Percentiles rank a stretch among this genome's conserved stretches.
phyloP scores from a whole-genome alignment of 2,888 invertebrate genomes.

The Brenthis ino region DNA sequence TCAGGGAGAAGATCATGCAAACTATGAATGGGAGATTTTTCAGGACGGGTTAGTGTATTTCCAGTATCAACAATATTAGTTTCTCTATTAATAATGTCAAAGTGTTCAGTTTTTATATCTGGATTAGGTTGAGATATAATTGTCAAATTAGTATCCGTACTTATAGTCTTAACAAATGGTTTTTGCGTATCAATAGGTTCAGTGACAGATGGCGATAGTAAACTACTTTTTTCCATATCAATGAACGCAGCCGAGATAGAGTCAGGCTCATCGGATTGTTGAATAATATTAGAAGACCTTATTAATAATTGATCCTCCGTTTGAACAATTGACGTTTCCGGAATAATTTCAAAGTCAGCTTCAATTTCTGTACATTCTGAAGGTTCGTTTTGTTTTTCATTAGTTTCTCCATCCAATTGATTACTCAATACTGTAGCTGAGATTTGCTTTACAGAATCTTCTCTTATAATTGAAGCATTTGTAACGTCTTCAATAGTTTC shows the following conservation, averaged over 20 bases:
- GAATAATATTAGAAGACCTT: background rate
- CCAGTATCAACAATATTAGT: constrained; percentile 35
- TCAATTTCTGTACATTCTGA: constrained; percentile 17
- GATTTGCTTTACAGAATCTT: constrained; percentile 7
- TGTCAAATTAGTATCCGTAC: constrained; percentile 32
- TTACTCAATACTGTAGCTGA: constrained; percentile 1
- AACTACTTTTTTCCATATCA: constrained; percentile 47
- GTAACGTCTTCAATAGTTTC: constrained; percentile 33
- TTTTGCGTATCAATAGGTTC: constrained; percentile 44
- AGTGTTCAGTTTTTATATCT: constrained; percentile 24
- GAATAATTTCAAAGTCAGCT: constrained; percentile 34
- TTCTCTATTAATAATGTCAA: constrained; percentile 27
- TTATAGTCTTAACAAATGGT: constrained; percentile 34
- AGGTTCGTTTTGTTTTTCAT: constrained; percentile 12
- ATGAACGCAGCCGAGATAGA: constrained; percentile 60
- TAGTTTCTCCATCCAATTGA: background rate
- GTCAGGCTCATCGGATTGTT: constrained; percentile 42
- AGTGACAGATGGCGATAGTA: constrained; percentile 29
- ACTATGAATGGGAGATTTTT: constrained; percentile 78
- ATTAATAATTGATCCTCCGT: constrained; percentile 19
- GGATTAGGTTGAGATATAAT: constrained; percentile 41
- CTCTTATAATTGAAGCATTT: constrained; percentile 10
- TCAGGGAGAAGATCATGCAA: constrained; percentile 79
- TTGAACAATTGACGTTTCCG: constrained; percentile 7
- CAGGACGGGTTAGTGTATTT: constrained; percentile 49